Evolutionary conservation across 2,888 invertebrate genomes (phyloP).

Genomic region (Punctoribates punctum): DNA sequence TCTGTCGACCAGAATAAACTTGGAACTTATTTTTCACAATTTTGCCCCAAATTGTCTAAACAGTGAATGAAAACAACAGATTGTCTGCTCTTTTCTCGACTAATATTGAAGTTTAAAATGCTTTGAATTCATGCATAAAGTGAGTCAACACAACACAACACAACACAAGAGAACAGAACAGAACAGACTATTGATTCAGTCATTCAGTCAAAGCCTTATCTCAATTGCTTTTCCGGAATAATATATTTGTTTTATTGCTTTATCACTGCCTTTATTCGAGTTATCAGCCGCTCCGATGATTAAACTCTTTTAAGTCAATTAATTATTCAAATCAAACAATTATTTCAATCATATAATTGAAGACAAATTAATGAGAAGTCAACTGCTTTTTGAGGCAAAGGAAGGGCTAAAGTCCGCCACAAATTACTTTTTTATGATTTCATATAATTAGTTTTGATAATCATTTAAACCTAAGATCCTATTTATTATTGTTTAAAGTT

Average conservation of each 20-base stretch:
- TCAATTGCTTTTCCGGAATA: slow-evolving; percentile 29
- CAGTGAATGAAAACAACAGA: neutral
- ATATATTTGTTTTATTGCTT: neutral
- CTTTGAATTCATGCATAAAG: neutral
- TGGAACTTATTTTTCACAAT: too few species aligned
- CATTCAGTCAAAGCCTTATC: neutral
- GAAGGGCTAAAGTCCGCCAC: too few species aligned
- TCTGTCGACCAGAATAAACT: too few species aligned
- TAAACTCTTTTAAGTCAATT: neutral
- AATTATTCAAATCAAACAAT: neutral
- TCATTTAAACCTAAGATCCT: too few species aligned
- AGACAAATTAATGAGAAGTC: neutral
- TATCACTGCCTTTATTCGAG: neutral
- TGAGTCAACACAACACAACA: slow-evolving; percentile 10
- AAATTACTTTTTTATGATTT: too few species aligned
- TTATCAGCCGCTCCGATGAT: slow-evolving; percentile 22
- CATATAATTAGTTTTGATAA: too few species aligned
- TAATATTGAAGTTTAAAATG: neutral
- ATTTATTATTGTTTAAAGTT: too few species aligned
- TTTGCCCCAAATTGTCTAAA: neutral
- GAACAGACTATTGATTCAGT: slow-evolving; percentile 2
- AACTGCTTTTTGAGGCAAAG: neutral
- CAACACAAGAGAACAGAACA: too few species aligned
- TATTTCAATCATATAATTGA: slow-evolving; percentile 1
- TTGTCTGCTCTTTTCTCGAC: neutral